Evolutionary conservation across 2,797 vertebrate species (phyloP).

Genomic region (Danio jaintianensis): DNA sequence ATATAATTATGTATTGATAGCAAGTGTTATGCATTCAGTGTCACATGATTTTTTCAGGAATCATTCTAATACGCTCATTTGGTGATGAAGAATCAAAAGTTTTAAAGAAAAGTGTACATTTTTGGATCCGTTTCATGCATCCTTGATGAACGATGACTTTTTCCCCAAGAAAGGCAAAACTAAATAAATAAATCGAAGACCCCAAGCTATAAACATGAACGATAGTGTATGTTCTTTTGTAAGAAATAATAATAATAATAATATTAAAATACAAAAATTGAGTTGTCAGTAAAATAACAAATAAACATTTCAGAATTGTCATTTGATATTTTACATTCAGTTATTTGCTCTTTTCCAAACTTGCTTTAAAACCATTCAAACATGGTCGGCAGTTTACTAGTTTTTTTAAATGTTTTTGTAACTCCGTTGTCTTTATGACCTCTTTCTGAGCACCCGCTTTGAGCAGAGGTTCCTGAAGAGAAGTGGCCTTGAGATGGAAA

Average conservation of each 20-base stretch:
- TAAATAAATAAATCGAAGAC: not conserved
- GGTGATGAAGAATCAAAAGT: not conserved
- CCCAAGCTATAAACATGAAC: not conserved
- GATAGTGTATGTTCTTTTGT: not conserved
- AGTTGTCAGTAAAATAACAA: not conserved
- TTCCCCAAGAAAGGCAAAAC: not conserved
- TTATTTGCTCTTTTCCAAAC: not conserved
- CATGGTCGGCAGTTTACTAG: not conserved
- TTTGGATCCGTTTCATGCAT: not conserved
- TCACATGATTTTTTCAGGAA: not conserved
- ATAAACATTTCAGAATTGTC: too few species aligned
- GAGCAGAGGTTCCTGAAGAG: not conserved
- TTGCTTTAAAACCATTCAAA: not conserved
- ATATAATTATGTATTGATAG: too few species aligned
- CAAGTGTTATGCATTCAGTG: not conserved
- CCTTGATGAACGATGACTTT: not conserved
- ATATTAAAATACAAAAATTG: not conserved
- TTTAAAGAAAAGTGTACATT: not conserved
- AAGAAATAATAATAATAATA: too few species aligned
- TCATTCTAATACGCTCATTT: not conserved
- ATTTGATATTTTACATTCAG: not conserved
- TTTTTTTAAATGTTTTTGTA: not conserved
- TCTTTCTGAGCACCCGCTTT: not conserved
- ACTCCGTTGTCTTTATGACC: conserved; percentile 1
- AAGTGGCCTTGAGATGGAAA: not conserved